Evolutionary conservation across 2,113 vertebrate genomes (phyloP), one percentile per base, ranked within the genome.

Genomic region (Zootoca vivipara): DNA sequence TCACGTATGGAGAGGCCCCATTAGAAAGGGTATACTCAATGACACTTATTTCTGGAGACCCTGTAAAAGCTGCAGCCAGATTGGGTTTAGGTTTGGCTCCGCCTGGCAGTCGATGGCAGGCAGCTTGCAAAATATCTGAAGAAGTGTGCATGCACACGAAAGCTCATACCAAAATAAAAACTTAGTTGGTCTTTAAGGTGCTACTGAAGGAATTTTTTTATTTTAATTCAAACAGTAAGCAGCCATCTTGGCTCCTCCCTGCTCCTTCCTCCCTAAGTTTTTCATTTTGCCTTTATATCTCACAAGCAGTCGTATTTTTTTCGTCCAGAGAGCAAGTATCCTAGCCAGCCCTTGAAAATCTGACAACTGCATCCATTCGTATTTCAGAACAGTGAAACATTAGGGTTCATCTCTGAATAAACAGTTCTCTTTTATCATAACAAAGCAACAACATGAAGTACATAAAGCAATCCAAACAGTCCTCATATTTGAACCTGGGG

Each of bases 381-480:
- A 92, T 86, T 93, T 85, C 82, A 87, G 86, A 94, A 91, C 75
- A 89, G 90, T 89, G 89, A 89, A 93, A 90, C 85, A 86, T 90
- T 91, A 78, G 89, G 93, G 92, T 85, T 86, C 92, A 69, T 85
- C 87, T 83, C 7, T 89, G 79, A 93, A 94, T 89, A 77, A 91
- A 93, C 88, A 89, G 90, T 89, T 93, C 2, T 86, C 69, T n/a
- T 83, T 93, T 88, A 89, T 89, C 65, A 0, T 0, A 91, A 91
- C 89, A 93, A 89, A 7, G 22, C 83, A 86, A 74, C 91, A 85
- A 15, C 52, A 79, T 90, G 40, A 92, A 64, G 73, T 78, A 33
- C 74, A 75, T 65, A 82, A 86, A 83, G 89, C 65, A 91, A 89
- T 62, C 1, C 69, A 30, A 84, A 87, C 13, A 38, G 10, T 85